Conservation (phyloP, 2,797 vertebrate genomes). For the Megalops cyprinoides region DNA sequence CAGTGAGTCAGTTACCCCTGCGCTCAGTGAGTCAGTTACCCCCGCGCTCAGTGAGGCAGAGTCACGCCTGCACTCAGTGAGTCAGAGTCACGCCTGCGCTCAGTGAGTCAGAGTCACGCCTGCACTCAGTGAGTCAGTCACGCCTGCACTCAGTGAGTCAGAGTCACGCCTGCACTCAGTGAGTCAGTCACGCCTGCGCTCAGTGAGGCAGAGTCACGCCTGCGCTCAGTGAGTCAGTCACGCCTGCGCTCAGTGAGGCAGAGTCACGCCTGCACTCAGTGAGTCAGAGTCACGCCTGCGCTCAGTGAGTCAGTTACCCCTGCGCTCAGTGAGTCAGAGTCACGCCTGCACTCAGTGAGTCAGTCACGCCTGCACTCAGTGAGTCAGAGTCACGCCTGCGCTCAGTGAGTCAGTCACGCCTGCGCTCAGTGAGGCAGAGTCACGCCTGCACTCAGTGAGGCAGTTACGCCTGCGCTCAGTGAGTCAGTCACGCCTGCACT, state of each 20-base stretch:
- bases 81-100: too few species aligned
- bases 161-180: too few species aligned
- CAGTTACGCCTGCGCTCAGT: constrained; percentile 56
- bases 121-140: too few species aligned
- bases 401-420: background rate
- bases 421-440: too few species aligned
- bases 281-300: too few species aligned
- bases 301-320: too few species aligned
- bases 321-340: background rate
- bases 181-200: background rate
- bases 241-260: background rate
- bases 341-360: constrained; percentile 59
- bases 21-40: background rate
- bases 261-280: background rate
- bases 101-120: too few species aligned
- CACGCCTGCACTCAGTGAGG: background rate
- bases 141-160: background rate
- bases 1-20: background rate
- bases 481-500: constrained; percentile 66
- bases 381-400: background rate
- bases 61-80: constrained; percentile 62
- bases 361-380: background rate
- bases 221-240: constrained; percentile 69
- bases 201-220: constrained; percentile 64
- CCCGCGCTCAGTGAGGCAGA: background rate